Base-by-base conservation (phyloP, 2,888 invertebrate species). In the Caenorhabditis sp. region DNA sequence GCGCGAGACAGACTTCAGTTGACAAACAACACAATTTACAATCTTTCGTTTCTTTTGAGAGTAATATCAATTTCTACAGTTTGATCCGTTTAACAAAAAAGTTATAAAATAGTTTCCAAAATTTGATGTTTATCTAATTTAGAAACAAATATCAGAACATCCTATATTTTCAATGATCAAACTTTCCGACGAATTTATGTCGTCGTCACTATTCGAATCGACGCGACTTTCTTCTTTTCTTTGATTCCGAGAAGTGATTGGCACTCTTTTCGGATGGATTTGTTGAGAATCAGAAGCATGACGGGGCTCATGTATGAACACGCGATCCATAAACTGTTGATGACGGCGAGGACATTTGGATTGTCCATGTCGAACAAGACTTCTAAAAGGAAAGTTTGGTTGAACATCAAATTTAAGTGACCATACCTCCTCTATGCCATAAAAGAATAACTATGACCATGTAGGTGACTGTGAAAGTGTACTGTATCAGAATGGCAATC, bases 391-490 rank as follows among this genome's bases (percentile, higher is more conserved):
- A 32, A 32, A 32, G 32, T 32, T 32, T 32, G 9, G 32, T 6
- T 32, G 32, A 32, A 32, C n/a, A n/a, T n/a, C n/a, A n/a, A n/a
- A n/a, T n/a, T n/a, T n/a, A n/a, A n/a, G n/a, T n/a, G n/a, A n/a
- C n/a, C n/a, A n/a, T 20, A 47, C 47, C 47, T n/a, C 47, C 64
- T 24, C 24, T 64, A 32, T 64, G 64, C 64, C 64, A 64, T 22
- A 64, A 15, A 20, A 40, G 24, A 18, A 64, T 64, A 11, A 64
- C 22, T 1, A 40, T 20, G 2, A 24, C 47, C 4, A 50, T 50
- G 51, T 64, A 64, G 9, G 55, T 28, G 11, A 28, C 26, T 6
- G 28, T 26, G 26, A 28, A 26, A 2, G 28, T 28, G 26, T 28
- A 26, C 26, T 55, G 55, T n/a, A 55, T 28, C 55, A 55, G 28